Conservation (phyloP, 2,113 vertebrate species). For the Notarius lentiginosus region DNA sequence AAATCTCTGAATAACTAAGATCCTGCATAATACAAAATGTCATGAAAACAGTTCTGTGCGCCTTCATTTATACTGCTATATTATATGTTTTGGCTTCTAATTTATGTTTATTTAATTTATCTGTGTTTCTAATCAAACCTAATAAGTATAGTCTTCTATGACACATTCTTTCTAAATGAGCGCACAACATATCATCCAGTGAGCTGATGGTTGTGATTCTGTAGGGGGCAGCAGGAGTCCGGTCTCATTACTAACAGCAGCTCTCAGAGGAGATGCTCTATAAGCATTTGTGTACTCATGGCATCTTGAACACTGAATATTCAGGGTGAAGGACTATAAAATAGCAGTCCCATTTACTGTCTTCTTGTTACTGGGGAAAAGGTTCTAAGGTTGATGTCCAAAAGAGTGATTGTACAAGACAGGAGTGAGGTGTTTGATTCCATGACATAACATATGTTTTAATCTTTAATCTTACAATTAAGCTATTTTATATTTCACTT, state of each 20-base stretch:
- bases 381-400: background rate
- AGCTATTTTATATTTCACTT: background rate
- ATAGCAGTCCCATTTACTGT: background rate
- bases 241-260: slow-evolving; percentile 10
- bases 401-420: background rate
- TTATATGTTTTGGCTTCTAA: background rate
- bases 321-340: background rate
- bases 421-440: background rate
- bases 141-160: background rate
- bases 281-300: background rate
- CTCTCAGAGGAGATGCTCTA: slow-evolving; percentile 9
- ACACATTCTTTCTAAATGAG: background rate
- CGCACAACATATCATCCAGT: background rate
- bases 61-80: background rate
- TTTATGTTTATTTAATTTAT: background rate
- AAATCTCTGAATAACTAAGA: background rate
- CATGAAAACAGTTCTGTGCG: background rate
- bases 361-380: background rate
- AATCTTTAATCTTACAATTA: background rate
- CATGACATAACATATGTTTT: background rate
- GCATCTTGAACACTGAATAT: slow-evolving; percentile 3
- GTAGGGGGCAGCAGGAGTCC: slow-evolving; percentile 46
- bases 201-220: slow-evolving; percentile 22
- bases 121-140: background rate
- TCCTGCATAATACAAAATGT: background rate